Evolutionary conservation across 2,888 invertebrate species (phyloP).

Genomic region (Nephrotoma appendiculata): DNA sequence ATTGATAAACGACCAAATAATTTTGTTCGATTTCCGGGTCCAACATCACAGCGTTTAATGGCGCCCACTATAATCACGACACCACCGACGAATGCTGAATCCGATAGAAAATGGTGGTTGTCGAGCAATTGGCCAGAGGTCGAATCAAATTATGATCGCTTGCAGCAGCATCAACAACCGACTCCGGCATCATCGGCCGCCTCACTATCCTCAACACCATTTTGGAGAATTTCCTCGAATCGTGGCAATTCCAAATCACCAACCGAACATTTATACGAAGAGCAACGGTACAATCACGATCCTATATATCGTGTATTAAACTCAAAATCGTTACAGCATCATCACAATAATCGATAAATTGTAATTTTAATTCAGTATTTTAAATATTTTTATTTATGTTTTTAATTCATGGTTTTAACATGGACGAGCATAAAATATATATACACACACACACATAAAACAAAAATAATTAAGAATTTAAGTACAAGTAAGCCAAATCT

Average conservation of each 20-base stretch:
- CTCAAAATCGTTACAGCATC: slow-evolving; percentile 6
- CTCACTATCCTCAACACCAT: neutral
- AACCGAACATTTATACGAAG: slow-evolving; percentile 13
- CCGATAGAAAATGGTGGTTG: slow-evolving; percentile 26
- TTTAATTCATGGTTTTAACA: slow-evolving; percentile 2
- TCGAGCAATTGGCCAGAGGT: slow-evolving; percentile 23
- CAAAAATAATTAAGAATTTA: neutral
- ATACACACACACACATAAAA: neutral
- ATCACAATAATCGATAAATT: slow-evolving; percentile 5
- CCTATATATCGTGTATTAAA: slow-evolving; percentile 9
- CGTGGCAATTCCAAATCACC: slow-evolving; percentile 13
- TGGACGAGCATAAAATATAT: neutral
- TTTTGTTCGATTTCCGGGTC: slow-evolving; percentile 10
- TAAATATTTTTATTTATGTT: neutral
- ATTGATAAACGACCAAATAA: neutral
- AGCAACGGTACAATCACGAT: slow-evolving; percentile 12
- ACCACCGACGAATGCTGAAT: neutral
- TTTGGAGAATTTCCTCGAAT: neutral
- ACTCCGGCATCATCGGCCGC: neutral
- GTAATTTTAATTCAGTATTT: neutral
- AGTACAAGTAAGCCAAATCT: neutral
- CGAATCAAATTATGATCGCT: slow-evolving; percentile 12
- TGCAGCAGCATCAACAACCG: neutral
- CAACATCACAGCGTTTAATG: neutral
- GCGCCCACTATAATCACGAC: neutral